Percentiles rank a stretch among this genome's conserved stretches.
Evolutionary conservation across 2,888 invertebrate genomes (phyloP).

Genomic region (Orthosia gothica): DNA sequence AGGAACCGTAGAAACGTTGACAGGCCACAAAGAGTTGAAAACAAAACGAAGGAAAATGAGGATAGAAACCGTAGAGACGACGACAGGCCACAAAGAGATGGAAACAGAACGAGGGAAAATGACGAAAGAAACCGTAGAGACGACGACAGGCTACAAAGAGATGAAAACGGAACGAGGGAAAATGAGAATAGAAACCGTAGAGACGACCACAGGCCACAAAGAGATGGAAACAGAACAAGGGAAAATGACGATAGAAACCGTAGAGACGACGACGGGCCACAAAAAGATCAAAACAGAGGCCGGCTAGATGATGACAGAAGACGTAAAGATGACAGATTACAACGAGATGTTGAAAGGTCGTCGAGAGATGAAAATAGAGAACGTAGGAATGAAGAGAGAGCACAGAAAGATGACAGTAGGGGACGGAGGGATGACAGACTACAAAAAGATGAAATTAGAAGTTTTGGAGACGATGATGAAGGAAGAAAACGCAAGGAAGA

Average conservation of each 20-base stretch:
- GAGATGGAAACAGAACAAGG: slow-evolving; percentile 40
- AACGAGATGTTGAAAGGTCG: slow-evolving; percentile 34
- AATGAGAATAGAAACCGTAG: slow-evolving; percentile 9
- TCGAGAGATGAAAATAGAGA: slow-evolving; percentile 51
- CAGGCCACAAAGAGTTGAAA: slow-evolving; percentile 39
- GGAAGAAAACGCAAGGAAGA: slow-evolving; percentile 45
- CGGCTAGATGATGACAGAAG: slow-evolving; percentile 43
- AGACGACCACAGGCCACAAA: slow-evolving; percentile 35
- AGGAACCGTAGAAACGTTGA: slow-evolving; percentile 37
- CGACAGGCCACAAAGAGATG: slow-evolving; percentile 55
- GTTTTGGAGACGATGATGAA: slow-evolving; percentile 53
- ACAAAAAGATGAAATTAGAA: slow-evolving; percentile 36
- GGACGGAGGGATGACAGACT: slow-evolving; percentile 38
- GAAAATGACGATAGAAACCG: slow-evolving; percentile 46
- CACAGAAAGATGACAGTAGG: slow-evolving; percentile 34
- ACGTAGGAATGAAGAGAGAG: slow-evolving; percentile 50
- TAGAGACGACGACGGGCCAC: slow-evolving; percentile 30
- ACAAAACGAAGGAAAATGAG: slow-evolving; percentile 35
- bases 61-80: slow-evolving; percentile 50
- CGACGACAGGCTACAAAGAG: slow-evolving; percentile 33
- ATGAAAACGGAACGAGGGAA: slow-evolving; percentile 17
- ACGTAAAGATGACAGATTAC: slow-evolving; percentile 39
- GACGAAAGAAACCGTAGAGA: slow-evolving; percentile 19
- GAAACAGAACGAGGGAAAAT: background rate
- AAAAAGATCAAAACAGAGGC: slow-evolving; percentile 42